phyloP scores from a whole-genome alignment of 2,888 invertebrate genomes.

The Slavum lentiscoides region DNA sequence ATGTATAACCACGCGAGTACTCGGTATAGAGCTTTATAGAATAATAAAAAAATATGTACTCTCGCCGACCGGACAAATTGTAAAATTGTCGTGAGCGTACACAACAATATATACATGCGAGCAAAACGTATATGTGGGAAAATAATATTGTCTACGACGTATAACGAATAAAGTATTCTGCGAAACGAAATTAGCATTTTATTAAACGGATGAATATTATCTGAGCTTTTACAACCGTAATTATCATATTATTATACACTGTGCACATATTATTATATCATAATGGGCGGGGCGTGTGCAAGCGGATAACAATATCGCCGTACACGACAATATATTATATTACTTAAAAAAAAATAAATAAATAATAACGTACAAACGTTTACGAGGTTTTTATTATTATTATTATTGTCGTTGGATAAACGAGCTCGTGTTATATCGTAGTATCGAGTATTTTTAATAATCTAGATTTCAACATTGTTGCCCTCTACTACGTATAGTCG shows the following conservation, averaged over 20 bases:
- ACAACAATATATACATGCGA: too few relatives aligned
- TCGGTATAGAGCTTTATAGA: too few relatives aligned
- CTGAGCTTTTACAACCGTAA: background rate
- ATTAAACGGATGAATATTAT: background rate
- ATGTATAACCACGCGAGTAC: too few relatives aligned
- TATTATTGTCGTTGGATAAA: background rate
- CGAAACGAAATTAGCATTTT: constrained; percentile 24
- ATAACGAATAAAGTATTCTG: background rate
- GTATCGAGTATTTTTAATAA: constrained; percentile 18
- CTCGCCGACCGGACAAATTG: background rate
- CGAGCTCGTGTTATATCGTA: constrained; percentile 2
- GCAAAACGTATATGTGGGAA: background rate
- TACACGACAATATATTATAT: background rate
- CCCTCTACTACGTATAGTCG: background rate
- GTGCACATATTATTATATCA: background rate
- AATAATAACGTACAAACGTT: background rate
- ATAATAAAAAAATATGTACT: too few relatives aligned
- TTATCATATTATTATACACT: background rate
- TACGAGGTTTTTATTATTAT: background rate
- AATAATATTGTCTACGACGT: background rate
- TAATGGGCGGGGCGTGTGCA: background rate
- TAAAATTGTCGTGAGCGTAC: background rate
- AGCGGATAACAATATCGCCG: background rate
- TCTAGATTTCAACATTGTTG: background rate
- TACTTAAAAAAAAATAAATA: background rate